Base-by-base conservation (phyloP, 2,113 vertebrate genomes). In the Parus major region DNA sequence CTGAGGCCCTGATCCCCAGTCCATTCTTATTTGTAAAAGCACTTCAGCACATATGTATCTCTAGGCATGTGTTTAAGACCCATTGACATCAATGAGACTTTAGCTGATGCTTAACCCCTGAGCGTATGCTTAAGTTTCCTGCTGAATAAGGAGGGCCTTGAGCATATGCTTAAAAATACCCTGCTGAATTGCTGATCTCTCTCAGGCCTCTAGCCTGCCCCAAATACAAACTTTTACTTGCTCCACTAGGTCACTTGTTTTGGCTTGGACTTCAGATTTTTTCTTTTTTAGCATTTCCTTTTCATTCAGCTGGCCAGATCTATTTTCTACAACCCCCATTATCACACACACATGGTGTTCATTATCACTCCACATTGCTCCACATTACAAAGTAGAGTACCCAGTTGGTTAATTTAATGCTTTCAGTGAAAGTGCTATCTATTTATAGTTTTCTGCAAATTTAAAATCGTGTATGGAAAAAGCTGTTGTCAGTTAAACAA, bases 291-390 rank as follows among this genome's bases (percentile, higher is more conserved):
- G 82, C 66, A 73, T 96, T 97, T 97, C 94, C 96, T 97, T 95
- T 97, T 91, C 73, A 59, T 68, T 96, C 94, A 95, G 96, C 87
- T 96, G 95, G 87, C 56, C 57, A 84, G 90, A 85, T 94, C 94
- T 95, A 90, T 95, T 95, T 96, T 93, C 96, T 96, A 79, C 87
- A 97, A 27, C 95, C 95, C 85, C 96, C 90, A 94, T 97, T 97
- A 96, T 89, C 90, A 94, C 61, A 68, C 96, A 97, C 98, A 98
- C 92, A 95, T 98, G 98, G 95, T 98, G 92, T 97, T 97, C 92
- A 87, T 98, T 98, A 98, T 95, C 97, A 97, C 97, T 97, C 97
- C 93, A 60, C 92, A 89, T 96, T 96, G 96, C 93, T 97, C 85
- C 65, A 53, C 89, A 94, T 94, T 96, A 93, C 96, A 88, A 96